Conservation (phyloP, 2,888 invertebrate species). For the Podabrus alpinus region DNA sequence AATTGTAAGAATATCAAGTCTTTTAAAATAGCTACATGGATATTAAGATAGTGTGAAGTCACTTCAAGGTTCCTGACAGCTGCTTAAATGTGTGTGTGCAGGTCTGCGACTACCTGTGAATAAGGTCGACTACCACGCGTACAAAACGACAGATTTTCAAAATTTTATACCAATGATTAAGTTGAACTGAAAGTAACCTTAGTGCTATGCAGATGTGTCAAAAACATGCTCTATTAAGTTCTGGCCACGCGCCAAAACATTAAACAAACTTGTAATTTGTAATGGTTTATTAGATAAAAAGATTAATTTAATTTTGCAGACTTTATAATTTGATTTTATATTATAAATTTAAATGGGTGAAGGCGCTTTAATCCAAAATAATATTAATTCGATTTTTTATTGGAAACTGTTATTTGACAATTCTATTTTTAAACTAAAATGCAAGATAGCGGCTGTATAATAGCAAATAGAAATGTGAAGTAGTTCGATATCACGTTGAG, state of each 20-base stretch:
- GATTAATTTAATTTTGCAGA: not conserved
- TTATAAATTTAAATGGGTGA: not conserved
- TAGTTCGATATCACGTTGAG: conserved; percentile 27
- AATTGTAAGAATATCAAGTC: not conserved
- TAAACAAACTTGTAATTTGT: conserved; percentile 22
- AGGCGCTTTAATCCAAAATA: not conserved
- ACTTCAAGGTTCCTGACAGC: conserved; percentile 25
- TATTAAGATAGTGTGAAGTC: conserved; percentile 18
- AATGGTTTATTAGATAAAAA: not conserved
- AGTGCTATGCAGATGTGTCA: conserved; percentile 35
- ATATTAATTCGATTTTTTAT: not conserved
- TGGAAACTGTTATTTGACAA: not conserved
- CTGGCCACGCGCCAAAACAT: conserved; percentile 36
- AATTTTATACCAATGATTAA: conserved; percentile 19
- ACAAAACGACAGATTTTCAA: conserved; percentile 10
- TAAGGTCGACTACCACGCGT: conserved; percentile 24
- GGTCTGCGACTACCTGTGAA: conserved; percentile 26
- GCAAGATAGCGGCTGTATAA: not conserved
- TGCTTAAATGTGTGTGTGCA: conserved; percentile 15
- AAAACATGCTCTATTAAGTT: conserved; percentile 34
- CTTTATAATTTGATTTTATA: not conserved
- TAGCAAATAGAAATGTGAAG: not conserved
- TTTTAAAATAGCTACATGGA: not conserved
- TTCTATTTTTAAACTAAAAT: not conserved
- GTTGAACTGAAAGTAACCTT: conserved; percentile 25